These are phyloP conservation scores for Corapipo altera DNA, from an alignment of 2,113 vertebrate genomes.

Conservation along the genomic window DNA sequence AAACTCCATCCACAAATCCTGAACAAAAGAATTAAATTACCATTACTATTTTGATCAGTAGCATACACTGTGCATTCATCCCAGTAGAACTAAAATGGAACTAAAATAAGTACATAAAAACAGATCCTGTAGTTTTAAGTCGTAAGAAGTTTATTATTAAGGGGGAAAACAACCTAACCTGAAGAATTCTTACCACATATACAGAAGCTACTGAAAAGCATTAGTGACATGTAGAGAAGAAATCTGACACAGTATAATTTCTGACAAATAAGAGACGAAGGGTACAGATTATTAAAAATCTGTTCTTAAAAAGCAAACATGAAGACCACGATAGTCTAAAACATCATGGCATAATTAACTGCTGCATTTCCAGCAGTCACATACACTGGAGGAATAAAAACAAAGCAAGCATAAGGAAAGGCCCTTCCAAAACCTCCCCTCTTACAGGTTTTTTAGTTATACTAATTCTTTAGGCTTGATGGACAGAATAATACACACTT, in stretches of 20 bases:
- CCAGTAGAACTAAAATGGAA: background rate
- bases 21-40: background rate
- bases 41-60: background rate
- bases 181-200: background rate
- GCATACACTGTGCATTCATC: background rate
- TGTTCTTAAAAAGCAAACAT: background rate
- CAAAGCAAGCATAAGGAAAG: background rate
- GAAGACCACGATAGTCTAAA: background rate
- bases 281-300: background rate
- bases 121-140: background rate
- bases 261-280: background rate
- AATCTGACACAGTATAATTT: background rate
- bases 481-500: background rate
- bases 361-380: background rate
- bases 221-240: background rate
- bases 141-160: background rate
- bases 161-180: background rate
- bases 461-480: background rate
- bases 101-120: background rate
- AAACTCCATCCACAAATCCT: slow-evolving; percentile 94
- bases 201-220: background rate
- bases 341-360: background rate
- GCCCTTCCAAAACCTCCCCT: background rate
- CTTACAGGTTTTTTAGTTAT: background rate
- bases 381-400: background rate